Evolutionary conservation across 1,140 invertebrate genomes (phyloP).

Genomic region (Platyura marginata): DNA sequence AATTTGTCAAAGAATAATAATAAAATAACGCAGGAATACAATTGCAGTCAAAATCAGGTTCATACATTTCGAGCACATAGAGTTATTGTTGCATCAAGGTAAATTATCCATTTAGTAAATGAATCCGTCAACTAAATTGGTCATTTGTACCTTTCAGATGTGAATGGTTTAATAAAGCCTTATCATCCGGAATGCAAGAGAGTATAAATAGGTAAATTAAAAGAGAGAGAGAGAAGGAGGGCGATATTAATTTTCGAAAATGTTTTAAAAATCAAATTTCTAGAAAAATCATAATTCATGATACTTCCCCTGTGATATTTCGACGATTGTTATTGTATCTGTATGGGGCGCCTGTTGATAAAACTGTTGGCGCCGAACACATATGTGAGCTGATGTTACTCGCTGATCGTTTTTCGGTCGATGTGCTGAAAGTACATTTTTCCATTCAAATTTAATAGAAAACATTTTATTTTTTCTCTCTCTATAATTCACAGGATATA

Average conservation of each 20-base stretch:
- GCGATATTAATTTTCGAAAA: no score
- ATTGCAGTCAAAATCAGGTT: constrained; percentile 6
- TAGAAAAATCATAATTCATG: constrained; percentile 46
- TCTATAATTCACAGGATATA: constrained; percentile 23
- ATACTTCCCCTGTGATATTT: constrained; percentile 42
- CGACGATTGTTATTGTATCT: constrained; percentile 38
- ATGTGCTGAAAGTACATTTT: constrained; percentile 15
- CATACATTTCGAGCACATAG: constrained; percentile 35
- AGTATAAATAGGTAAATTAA: constrained; percentile 43
- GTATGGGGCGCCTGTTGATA: constrained; percentile 37
- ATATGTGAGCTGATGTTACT: constrained; percentile 42
- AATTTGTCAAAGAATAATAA: not conserved
- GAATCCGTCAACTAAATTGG: no score
- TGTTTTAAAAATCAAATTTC: constrained; percentile 1
- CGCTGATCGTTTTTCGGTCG: constrained; percentile 27
- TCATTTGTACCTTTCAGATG: constrained; percentile 27
- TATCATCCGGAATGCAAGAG: constrained; percentile 51
- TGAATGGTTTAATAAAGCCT: constrained; percentile 48
- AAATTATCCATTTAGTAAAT: not conserved
- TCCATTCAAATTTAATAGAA: not conserved
- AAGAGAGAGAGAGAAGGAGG: no score
- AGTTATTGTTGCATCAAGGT: constrained; percentile 38
- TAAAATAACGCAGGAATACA: not conserved
- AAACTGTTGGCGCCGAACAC: constrained; percentile 32
- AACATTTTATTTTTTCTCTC: not conserved